Evolutionary conservation across 2,797 vertebrate species (phyloP).

Genomic region (Hephaestus fuliginosus): DNA sequence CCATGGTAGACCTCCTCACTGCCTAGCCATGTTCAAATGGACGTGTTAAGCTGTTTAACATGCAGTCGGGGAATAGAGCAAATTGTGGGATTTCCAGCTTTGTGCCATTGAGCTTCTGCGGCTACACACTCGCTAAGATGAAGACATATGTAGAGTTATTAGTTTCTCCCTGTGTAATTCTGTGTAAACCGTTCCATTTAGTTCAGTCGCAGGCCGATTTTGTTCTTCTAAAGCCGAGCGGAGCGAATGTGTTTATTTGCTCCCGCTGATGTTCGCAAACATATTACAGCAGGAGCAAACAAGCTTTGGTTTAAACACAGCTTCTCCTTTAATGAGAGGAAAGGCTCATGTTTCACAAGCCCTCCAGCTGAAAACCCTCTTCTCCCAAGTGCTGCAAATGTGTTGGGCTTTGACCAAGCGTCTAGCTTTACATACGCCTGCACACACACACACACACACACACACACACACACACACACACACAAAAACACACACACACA

Average conservation of each 20-base stretch:
- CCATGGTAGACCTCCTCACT: constrained; percentile 71
- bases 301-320: constrained; percentile 82
- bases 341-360: constrained; percentile 82
- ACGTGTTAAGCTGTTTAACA: constrained; percentile 79
- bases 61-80: constrained; percentile 76
- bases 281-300: constrained; percentile 83
- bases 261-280: constrained; percentile 80
- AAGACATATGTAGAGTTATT: constrained; percentile 77
- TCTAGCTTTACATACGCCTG: constrained; percentile 52
- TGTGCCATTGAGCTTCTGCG: constrained; percentile 64
- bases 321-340: constrained; percentile 83
- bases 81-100: constrained; percentile 76
- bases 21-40: constrained; percentile 75
- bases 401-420: constrained; percentile 75
- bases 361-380: constrained; percentile 74
- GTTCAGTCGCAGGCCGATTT: constrained; percentile 73
- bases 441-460: constrained; percentile 31
- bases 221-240: constrained; percentile 70
- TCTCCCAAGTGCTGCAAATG: constrained; percentile 77
- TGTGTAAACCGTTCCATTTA: constrained; percentile 78
- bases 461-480: constrained; percentile 23
- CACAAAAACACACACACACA: constrained; percentile 24
- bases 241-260: constrained; percentile 78
- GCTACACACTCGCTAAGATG: constrained; percentile 62
- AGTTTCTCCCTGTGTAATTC: constrained; percentile 75